phyloP scores from a whole-genome alignment of 23 tunicate genomes.

The Trididemnum miniatum region DNA sequence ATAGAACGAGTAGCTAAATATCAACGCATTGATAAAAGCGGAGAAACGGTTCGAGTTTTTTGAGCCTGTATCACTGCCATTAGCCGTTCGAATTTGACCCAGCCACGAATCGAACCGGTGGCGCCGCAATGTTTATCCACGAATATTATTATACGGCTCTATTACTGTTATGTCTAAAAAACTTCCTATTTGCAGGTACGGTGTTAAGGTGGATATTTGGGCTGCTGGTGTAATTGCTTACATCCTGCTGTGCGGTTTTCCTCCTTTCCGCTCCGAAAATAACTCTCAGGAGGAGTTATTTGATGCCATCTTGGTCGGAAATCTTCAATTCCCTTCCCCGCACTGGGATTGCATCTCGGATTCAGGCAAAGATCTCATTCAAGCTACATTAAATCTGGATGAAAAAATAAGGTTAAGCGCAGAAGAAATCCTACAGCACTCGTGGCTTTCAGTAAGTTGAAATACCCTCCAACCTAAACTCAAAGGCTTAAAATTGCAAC shows the following conservation, averaged over 20 bases:
- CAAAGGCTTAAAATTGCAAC: too few species aligned
- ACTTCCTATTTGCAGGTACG: too few species aligned
- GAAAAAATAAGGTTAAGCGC: constrained; percentile 44
- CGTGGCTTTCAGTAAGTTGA: constrained; percentile 64
- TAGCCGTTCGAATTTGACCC: too few species aligned
- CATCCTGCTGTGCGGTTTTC: constrained; percentile 94
- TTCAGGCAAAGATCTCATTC: constrained; percentile 47
- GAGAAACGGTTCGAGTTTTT: too few species aligned
- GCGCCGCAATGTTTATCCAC: too few species aligned
- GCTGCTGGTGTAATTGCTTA: constrained; percentile 94
- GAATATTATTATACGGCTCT: too few species aligned
- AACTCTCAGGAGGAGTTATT: constrained; percentile 81
- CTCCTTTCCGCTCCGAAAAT: constrained; percentile 75
- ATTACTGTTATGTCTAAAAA: too few species aligned
- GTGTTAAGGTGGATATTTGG: constrained; percentile 92
- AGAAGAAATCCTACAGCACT: constrained; percentile 53
- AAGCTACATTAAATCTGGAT: constrained; percentile 31
- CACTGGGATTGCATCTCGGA: constrained; percentile 74
- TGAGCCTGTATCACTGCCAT: too few species aligned
- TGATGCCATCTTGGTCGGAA: constrained; percentile 70
- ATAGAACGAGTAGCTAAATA: too few species aligned
- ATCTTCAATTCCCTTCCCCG: constrained; percentile 60
- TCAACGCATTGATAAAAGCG: too few species aligned
- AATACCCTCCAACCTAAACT: too few species aligned
- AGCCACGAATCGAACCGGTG: too few species aligned